Base-by-base conservation (phyloP, 1,140 invertebrate genomes). In the Diuraphis noxia region DNA sequence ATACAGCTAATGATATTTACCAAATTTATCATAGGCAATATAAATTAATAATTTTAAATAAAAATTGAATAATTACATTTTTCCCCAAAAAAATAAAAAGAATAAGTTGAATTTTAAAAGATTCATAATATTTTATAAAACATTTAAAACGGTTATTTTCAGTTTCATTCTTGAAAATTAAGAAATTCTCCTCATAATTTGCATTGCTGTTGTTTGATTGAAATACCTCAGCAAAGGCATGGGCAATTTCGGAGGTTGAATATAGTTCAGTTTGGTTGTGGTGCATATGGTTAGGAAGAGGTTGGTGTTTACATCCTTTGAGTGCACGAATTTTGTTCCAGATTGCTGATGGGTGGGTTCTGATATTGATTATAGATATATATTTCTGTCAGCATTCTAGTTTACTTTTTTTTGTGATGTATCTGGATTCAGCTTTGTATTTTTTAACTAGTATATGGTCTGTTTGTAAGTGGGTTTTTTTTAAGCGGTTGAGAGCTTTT, bases 341-440 rank as follows among this genome's bases (percentile, higher is more conserved):
- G 7, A 87, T 17, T 23, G 46, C n/a, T 36, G 30, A 21, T n/a
- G 46, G 46, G 46, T 87, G 21, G 0, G n/a, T 52, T 52, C 25
- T 52, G 85, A 23, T 36, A 13, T 52, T 52, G 5, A 87, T 87
- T 43, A n/a, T 87, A 21, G 46, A 49, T n/a, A 34, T 52, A 21
- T 40, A 87, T 87, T 52, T 36, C 4, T 87, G 36, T 34, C 49
- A 56, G 43, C 19, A 52, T 36, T 52, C 77, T 0, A 23, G 5
- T 52, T 87, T 87, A 2, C 46, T 87, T 87, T 49, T 56, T 87
- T 88, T 82, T 4, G 87, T 81, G 25, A 91, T 43, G 13, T 25
- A 88, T 41, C 92, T 92, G 10, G 92, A 38, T 77, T 91, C 92
- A 30, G 85, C 85, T 36, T n/a, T 46, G 46, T 19, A 40, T 87